Conservation (phyloP, 2,797 vertebrate genomes). For the Erpetoichthys calabaricus region DNA sequence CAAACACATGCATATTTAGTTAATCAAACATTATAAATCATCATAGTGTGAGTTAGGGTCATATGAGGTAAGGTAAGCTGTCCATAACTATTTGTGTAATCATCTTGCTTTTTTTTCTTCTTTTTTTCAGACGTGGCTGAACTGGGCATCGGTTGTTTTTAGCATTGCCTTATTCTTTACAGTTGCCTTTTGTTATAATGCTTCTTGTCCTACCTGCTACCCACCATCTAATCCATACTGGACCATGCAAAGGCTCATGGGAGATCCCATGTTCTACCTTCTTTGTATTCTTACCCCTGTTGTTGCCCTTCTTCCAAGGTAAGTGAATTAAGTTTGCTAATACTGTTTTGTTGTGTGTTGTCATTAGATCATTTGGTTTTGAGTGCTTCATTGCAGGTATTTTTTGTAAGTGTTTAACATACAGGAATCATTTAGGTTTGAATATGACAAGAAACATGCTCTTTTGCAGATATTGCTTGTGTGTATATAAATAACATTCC, state of each 20-base stretch:
- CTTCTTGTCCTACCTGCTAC: slow-evolving; percentile 78
- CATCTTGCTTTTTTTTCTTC: not conserved
- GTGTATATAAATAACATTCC: too few relatives aligned
- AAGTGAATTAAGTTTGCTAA: not conserved
- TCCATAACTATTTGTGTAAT: too few relatives aligned
- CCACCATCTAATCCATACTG: slow-evolving; percentile 91
- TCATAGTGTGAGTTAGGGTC: too few relatives aligned
- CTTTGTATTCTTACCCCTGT: slow-evolving; percentile 71
- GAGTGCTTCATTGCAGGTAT: not conserved
- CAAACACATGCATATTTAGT: too few relatives aligned
- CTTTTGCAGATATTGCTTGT: too few relatives aligned
- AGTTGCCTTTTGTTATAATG: slow-evolving; percentile 80
- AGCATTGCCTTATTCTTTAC: slow-evolving; percentile 74
- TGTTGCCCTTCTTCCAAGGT: slow-evolving; percentile 82
- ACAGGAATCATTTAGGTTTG: too few relatives aligned
- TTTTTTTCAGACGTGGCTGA: slow-evolving; percentile 75
- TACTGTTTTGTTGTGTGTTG: slow-evolving; percentile 16
- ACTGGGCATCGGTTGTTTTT: slow-evolving; percentile 76
- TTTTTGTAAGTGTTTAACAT: not conserved
- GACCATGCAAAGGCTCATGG: slow-evolving; percentile 79
- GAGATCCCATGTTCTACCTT: slow-evolving; percentile 80
- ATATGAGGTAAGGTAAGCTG: too few relatives aligned
- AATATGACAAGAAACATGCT: too few relatives aligned
- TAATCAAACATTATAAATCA: too few relatives aligned
- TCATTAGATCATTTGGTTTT: slow-evolving; percentile 1